Base-by-base conservation (phyloP, 1,140 invertebrate genomes). In the Atopsyche davidsoni region DNA sequence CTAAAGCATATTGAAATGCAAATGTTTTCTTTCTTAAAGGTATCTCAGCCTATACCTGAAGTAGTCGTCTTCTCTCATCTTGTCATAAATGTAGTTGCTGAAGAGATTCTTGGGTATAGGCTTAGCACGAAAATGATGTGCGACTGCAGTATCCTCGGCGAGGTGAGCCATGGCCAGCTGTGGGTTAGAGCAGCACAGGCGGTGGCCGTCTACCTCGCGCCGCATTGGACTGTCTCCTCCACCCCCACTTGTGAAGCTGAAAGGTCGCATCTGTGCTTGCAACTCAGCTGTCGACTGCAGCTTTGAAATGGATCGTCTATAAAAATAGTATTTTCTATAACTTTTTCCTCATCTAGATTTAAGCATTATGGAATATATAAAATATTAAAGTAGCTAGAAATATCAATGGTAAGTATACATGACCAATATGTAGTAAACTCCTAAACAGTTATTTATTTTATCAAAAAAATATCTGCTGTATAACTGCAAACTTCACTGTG, bases 41-140 rank as follows among this genome's bases (percentile, higher is more conserved):
- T n/a, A n/a, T n/a, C n/a, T n/a, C n/a, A n/a, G n/a, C n/a, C n/a
- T 22, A 62, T 59, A 83, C 82, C 81, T 77, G 60, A 80, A 82
- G 64, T 79, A 84, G 54, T 84, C 80, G 55, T 85, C 80, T 61
- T 85, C 81, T 34, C 80, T 70, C 72, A 81, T 82, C 59, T 79
- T 81, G 42, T 82, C 76, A 46, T 84, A 84, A 53, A 83, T 73
- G 46, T 82, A 81, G 55, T 81, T 82, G 18, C 78, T 80, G 58
- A 84, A 84, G 10, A 85, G 61, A 67, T 82, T 78, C 59, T 75
- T 82, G 4, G 83, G 83, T 19, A 85, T 75, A 0, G 82, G 82
- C 51, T 79, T 78, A 0, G 82, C 83, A 60, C 67, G 76, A 55
- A 85, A 85, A 23, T 69, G 70, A 36, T 75, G 75, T 24, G 68